Conservation (phyloP, 2,888 invertebrate species). For the Ichneumoninae sp. region DNA sequence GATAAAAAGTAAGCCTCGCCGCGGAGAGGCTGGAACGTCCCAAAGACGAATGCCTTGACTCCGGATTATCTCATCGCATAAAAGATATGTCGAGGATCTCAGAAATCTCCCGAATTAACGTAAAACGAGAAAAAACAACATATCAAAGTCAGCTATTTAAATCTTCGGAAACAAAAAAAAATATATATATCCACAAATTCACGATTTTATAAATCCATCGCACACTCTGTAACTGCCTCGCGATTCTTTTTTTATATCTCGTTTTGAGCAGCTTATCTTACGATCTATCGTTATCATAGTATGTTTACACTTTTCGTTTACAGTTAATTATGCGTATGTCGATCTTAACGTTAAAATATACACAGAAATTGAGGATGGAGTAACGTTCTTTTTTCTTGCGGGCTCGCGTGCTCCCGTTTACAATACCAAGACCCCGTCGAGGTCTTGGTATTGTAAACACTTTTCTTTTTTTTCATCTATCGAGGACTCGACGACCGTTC, state of each 20-base stretch:
- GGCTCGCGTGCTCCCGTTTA: background rate
- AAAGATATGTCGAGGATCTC: conserved; percentile 58
- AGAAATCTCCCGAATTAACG: conserved; percentile 17
- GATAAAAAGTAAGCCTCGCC: background rate
- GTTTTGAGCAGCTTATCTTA: conserved; percentile 60
- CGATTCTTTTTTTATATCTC: conserved; percentile 8
- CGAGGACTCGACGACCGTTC: background rate
- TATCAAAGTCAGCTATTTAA: background rate
- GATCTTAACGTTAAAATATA: conserved; percentile 50
- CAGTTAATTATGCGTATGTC: conserved; percentile 42
- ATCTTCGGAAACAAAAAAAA: background rate
- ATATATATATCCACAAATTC: background rate
- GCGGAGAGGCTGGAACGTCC: background rate
- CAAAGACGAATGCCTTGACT: background rate
- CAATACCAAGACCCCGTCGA: conserved; percentile 1
- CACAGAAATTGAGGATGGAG: conserved; percentile 24
- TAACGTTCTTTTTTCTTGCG: background rate
- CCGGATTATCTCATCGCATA: conserved; percentile 26
- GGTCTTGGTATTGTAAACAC: too few species aligned
- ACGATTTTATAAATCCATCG: conserved; percentile 1
- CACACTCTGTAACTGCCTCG: conserved; percentile 24
- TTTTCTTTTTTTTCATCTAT: background rate
- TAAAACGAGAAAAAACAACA: background rate
- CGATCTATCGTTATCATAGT: conserved; percentile 43
- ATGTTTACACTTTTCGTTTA: conserved; percentile 48